phyloP scores from a whole-genome alignment of 2,888 invertebrate genomes.

The Epistrophe grossulariae region DNA sequence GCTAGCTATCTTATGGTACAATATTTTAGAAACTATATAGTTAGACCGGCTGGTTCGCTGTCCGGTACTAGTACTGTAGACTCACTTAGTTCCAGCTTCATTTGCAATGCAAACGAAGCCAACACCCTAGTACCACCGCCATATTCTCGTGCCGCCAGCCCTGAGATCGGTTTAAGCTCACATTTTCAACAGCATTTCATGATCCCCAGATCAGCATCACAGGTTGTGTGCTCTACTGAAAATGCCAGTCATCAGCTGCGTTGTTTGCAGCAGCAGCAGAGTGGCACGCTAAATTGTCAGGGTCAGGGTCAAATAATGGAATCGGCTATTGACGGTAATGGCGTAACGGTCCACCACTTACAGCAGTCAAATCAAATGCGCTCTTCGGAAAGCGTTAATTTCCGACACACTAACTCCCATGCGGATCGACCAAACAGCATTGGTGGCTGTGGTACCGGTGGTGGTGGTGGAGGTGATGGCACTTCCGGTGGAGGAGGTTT shows the following conservation, averaged over 20 bases:
- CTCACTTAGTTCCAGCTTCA: constrained; percentile 93
- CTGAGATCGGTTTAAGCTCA: constrained; percentile 86
- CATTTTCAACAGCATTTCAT: constrained; percentile 81
- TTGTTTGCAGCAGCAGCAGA: constrained; percentile 69
- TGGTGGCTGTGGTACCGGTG: constrained; percentile 64
- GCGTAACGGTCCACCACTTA: constrained; percentile 70
- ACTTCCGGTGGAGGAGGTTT: constrained; percentile 76
- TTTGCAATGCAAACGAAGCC: constrained; percentile 94
- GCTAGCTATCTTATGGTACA: constrained; percentile 93
- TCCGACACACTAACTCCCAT: constrained; percentile 77
- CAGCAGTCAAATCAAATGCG: constrained; percentile 78
- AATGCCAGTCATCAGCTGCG: constrained; percentile 77
- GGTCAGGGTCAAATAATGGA: constrained; percentile 77
- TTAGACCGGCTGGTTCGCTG: constrained; percentile 90
- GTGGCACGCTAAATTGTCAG: constrained; percentile 57
- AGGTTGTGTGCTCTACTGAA: constrained; percentile 84
- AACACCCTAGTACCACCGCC: constrained; percentile 93
- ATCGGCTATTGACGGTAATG: constrained; percentile 71
- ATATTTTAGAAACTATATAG: constrained; percentile 92
- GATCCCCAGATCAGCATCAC: constrained; percentile 87
- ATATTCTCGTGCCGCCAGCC: constrained; percentile 91
- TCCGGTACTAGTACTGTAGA: constrained; percentile 94
- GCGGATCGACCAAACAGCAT: constrained; percentile 76
- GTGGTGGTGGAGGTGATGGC: constrained; percentile 54
- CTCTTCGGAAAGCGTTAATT: constrained; percentile 80